Evolutionary conservation across 2,888 invertebrate species (phyloP).

Genomic region (Papilio protenor): DNA sequence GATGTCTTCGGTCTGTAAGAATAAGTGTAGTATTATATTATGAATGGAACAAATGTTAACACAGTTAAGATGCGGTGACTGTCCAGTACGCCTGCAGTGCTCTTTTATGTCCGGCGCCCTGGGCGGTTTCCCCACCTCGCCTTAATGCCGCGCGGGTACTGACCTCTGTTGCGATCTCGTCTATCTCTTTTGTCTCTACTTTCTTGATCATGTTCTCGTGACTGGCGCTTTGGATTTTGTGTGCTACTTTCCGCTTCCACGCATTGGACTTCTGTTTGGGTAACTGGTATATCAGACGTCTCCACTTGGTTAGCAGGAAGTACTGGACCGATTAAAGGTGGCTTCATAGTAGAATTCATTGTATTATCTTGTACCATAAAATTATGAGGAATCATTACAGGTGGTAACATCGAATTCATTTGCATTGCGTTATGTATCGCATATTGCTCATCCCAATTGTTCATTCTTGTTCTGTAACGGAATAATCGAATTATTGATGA

Average conservation of each 20-base stretch:
- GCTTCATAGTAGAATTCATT: conserved; percentile 43
- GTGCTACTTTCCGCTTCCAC: conserved; percentile 43
- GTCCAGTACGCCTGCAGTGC: too few relatives aligned
- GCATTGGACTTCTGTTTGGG: conserved; percentile 25
- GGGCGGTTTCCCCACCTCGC: too few relatives aligned
- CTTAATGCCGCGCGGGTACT: too few relatives aligned
- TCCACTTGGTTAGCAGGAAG: conserved; percentile 46
- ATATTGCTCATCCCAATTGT: conserved; percentile 47
- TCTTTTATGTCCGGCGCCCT: too few relatives aligned
- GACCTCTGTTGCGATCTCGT: conserved; percentile 45
- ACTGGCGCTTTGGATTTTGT: conserved; percentile 39
- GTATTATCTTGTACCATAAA: conserved; percentile 47
- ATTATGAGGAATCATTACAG: conserved; percentile 47
- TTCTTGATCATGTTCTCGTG: conserved; percentile 38
- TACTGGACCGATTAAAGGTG: conserved; percentile 49
- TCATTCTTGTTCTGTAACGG: conserved; percentile 41
- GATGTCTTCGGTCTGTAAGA: conserved; percentile 47
- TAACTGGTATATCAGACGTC: neutral
- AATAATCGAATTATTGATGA: neutral
- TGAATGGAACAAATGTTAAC: neutral
- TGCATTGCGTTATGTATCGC: conserved; percentile 45
- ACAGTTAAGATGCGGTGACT: neutral
- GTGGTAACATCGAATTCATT: conserved; percentile 41
- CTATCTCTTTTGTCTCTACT: conserved; percentile 42
- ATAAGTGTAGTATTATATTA: neutral